Conservation (phyloP, 1,140 invertebrate species). For the Drosophila lacteicornis region DNA sequence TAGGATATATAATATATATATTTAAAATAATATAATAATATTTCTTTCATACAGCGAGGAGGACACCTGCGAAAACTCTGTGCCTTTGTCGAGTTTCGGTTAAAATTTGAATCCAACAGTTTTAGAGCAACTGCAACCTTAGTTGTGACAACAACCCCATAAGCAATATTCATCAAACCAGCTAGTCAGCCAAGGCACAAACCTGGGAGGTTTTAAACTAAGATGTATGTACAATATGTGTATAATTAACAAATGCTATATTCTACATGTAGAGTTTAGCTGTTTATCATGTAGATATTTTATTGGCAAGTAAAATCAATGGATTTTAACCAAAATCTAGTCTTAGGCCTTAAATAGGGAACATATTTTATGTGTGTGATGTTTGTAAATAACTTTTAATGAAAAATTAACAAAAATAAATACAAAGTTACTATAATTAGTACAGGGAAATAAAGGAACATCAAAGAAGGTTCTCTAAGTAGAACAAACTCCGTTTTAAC, state of each 20-base stretch:
- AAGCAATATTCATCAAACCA: background rate
- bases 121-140: conserved; percentile 19
- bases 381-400: background rate
- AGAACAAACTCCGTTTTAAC: background rate
- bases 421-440: background rate
- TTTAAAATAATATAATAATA: background rate
- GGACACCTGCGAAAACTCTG: conserved; percentile 69
- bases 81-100: conserved; percentile 60
- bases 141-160: conserved; percentile 11
- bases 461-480: background rate
- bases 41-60: conserved; percentile 55
- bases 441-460: too few species aligned
- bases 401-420: background rate
- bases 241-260: background rate
- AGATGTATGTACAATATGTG: conserved; percentile 1
- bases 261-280: background rate
- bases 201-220: background rate
- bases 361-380: too few species aligned
- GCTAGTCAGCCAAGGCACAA: conserved; percentile 16
- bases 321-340: background rate
- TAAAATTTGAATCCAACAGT: conserved; percentile 21
- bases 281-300: background rate
- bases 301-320: too few species aligned
- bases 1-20: background rate
- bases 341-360: background rate